phyloP scores from a whole-genome alignment of 2,113 vertebrate species.

The Chlamydotis undulata region DNA sequence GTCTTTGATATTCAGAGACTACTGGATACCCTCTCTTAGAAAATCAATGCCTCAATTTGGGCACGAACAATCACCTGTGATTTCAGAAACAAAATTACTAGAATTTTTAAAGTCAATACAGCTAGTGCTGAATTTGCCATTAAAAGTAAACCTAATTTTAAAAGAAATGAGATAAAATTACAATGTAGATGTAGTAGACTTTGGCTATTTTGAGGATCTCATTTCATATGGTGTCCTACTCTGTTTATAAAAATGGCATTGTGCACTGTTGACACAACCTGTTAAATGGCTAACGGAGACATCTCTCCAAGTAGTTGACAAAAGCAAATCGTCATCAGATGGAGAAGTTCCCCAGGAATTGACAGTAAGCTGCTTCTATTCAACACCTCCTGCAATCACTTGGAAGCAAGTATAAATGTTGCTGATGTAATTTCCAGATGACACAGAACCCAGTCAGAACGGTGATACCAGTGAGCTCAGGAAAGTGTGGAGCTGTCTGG shows the following conservation, averaged over 20 bases:
- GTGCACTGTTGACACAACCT: background rate
- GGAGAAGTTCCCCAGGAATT: background rate
- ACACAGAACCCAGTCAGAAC: background rate
- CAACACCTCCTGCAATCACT: background rate
- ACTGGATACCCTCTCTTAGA: background rate
- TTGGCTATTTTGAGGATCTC: background rate
- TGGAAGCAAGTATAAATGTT: background rate
- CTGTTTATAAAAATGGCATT: background rate
- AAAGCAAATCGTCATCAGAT: constrained; percentile 24
- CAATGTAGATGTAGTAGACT: background rate
- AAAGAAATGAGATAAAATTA: background rate
- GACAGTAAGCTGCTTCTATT: constrained; percentile 8
- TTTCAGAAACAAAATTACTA: background rate
- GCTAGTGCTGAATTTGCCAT: background rate
- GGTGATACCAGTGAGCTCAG: background rate
- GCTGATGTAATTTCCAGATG: background rate
- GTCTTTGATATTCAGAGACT: background rate
- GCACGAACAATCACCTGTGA: background rate
- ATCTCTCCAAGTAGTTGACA: background rate
- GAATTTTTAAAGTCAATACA: background rate
- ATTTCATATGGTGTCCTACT: background rate
- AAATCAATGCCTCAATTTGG: background rate
- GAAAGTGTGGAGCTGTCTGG: background rate
- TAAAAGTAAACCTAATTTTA: constrained; percentile 7
- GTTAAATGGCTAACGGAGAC: constrained; percentile 26